Evolutionary conservation across 2,113 vertebrate genomes (phyloP).

Genomic region (Paratilapia polleni): DNA sequence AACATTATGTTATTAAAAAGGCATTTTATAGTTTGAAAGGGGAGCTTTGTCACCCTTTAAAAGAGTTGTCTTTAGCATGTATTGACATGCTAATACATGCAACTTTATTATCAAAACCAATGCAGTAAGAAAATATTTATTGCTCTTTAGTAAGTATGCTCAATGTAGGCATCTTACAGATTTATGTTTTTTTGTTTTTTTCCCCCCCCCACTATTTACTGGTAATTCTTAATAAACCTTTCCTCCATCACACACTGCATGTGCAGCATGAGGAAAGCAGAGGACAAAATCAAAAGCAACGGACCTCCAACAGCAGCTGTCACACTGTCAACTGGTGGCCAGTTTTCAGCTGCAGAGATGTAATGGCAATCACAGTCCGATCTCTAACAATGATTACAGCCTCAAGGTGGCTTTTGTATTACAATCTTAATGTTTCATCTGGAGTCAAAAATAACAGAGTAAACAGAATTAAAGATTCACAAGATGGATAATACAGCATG

Average conservation of each 20-base stretch:
- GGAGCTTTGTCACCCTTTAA: background rate
- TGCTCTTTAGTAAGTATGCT: no score
- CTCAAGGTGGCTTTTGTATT: background rate
- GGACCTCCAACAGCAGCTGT: conserved; percentile 4
- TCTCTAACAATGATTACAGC: conserved; percentile 8
- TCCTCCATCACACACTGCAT: background rate
- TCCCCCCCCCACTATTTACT: no score
- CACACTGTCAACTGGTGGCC: conserved; percentile 26
- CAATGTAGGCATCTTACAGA: no score
- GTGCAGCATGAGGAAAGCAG: background rate
- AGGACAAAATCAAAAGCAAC: background rate
- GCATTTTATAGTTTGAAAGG: background rate
- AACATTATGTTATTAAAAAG: no score
- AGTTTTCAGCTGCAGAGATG: conserved; percentile 15
- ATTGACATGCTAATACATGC: no score
- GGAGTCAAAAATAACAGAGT: conserved; percentile 10
- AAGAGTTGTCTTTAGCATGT: no score
- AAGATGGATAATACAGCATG: background rate
- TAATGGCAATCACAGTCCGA: background rate
- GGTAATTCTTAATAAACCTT: background rate
- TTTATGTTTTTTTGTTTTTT: no score
- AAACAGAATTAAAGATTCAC: conserved; percentile 15
- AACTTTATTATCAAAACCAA: background rate
- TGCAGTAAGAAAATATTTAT: background rate
- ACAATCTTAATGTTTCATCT: background rate